Conservation (phyloP, 2,888 invertebrate species). For the Rhyacophila evoluta region DNA sequence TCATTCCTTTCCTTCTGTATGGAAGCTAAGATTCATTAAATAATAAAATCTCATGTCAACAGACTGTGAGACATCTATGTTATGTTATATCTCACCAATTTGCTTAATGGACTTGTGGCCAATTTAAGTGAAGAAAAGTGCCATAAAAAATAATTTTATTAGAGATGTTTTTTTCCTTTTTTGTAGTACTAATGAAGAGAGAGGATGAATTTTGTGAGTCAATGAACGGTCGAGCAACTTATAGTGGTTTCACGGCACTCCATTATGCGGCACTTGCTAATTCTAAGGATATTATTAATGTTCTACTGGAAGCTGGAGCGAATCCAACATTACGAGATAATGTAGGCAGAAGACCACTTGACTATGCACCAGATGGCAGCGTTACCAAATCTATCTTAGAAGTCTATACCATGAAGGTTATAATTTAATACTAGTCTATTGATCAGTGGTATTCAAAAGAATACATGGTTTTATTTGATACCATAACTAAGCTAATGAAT, state of each 20-base stretch:
- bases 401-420: conserved; percentile 66
- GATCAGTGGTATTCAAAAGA: too few species aligned
- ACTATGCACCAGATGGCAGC: conserved; percentile 77
- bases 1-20: too few species aligned
- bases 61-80: too few species aligned
- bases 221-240: conserved; percentile 79
- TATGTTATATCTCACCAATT: too few species aligned
- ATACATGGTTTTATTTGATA: too few species aligned
- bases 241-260: conserved; percentile 87
- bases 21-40: too few species aligned
- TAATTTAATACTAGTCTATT: background rate
- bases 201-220: conserved; percentile 86
- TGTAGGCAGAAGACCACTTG: conserved; percentile 79
- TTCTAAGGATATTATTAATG: conserved; percentile 72
- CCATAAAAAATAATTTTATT: too few species aligned
- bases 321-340: conserved; percentile 82
- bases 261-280: conserved; percentile 90
- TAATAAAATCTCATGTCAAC: too few species aligned
- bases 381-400: conserved; percentile 73
- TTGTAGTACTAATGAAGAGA: conserved; percentile 72
- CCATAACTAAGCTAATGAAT: too few species aligned
- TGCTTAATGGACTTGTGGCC: too few species aligned
- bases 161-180: too few species aligned
- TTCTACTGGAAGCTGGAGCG: conserved; percentile 79
- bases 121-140: too few species aligned